Conservation (phyloP, 2,797 vertebrate genomes). For the Coracias cyanogaster region DNA sequence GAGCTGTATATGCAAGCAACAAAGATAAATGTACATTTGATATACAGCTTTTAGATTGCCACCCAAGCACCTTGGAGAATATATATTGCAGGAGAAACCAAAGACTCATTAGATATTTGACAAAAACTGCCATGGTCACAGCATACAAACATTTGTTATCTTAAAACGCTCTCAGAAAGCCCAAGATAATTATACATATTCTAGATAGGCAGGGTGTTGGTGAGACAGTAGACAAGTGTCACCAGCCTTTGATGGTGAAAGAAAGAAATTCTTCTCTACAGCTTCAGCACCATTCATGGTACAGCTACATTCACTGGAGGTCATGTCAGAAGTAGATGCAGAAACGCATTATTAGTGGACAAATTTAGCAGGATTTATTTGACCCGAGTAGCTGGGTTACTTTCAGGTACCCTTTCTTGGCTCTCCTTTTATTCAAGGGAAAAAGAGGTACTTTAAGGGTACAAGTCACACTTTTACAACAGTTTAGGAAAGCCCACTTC, state of each 20-base stretch:
- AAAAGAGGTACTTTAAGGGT: neutral
- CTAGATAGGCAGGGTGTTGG: neutral
- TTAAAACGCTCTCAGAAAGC: neutral
- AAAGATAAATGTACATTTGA: neutral
- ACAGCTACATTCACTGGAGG: neutral
- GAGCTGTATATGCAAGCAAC: too few species aligned
- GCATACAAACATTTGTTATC: neutral
- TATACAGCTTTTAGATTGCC: neutral
- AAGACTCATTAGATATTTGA: neutral
- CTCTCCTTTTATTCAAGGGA: neutral
- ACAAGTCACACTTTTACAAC: neutral
- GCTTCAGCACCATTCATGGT: neutral
- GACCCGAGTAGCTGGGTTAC: neutral
- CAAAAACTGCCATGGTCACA: neutral
- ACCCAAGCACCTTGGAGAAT: neutral
- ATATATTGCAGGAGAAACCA: neutral
- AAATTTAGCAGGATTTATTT: neutral
- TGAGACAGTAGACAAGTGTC: neutral
- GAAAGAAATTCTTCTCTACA: neutral
- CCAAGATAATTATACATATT: neutral
- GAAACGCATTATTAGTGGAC: neutral
- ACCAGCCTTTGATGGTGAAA: neutral
- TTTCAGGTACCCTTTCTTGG: neutral
- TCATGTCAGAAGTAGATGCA: neutral
- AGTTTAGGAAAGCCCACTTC: neutral